Evolutionary conservation across 2,797 vertebrate genomes (phyloP), one percentile per base, ranked within the genome.

Genomic region (Meriones psammophilus): DNA sequence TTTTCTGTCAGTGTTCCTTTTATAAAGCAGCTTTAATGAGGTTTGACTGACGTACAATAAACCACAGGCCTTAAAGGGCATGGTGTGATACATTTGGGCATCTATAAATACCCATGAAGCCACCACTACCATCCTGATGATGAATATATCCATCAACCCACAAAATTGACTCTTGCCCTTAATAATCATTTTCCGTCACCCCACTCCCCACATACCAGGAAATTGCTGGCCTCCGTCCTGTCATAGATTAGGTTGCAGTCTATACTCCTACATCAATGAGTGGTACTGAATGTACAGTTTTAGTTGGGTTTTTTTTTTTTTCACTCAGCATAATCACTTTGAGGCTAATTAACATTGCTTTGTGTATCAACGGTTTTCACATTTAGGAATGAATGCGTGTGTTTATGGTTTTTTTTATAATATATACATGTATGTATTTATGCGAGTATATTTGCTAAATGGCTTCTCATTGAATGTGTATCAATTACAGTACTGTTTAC

Each of bases 51-150:
- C 8, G 42, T 36, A 50, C 33, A 68, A n/a, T 68, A 92, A n/a
- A 56, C 22, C 36, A 85, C 28, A 77, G 46, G 69, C 33, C 83
- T 77, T 64, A 58, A 77, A 94, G 28, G 39, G n/a, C 81, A 56
- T 6, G 42, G 46, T 60, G 28, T 87, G 36, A 73, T 93, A 85
- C 36, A 18, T 92, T 94, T 92, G 89, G 62, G 66, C 33, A 80
- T 68, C 69, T 22, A 10, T 36, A 92, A 46, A 28, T 33, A 86
- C 20, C 36, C 79, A 76, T 62, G 42, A 91, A 96, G 46, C 30
- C 15, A 93, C 56, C 54, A 83, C 24, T 28, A 83, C 5, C 15
- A 20, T 89, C 42, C 69, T 69, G 64, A 62, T 80, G 50, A 84
- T 81, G 36, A 94, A 81, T 30, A 50, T 64, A 87, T 36, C 8